Conservation (phyloP, 2,113 vertebrate genomes). For the Hystrix cristata region DNA sequence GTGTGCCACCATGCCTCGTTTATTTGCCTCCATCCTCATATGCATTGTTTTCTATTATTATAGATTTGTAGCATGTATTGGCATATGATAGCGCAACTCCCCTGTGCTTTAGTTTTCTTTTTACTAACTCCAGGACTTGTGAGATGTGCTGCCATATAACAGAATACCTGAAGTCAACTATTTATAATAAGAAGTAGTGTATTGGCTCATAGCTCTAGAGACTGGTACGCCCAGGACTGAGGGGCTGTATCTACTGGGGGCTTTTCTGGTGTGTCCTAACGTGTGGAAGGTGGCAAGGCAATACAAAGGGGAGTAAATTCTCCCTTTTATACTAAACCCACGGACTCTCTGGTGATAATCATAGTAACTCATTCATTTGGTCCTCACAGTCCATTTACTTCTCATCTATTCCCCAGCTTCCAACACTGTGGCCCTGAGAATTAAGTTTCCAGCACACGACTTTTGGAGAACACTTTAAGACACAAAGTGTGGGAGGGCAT, state of each 20-base stretch:
- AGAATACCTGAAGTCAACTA: not conserved
- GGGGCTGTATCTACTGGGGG: no score
- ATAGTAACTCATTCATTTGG: not conserved
- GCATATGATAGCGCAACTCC: not conserved
- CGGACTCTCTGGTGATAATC: not conserved
- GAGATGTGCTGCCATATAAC: not conserved
- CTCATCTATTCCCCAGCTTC: not conserved
- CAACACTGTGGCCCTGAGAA: not conserved
- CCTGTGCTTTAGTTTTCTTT: constrained; percentile 5
- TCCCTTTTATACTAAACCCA: not conserved
- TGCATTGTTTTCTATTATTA: not conserved
- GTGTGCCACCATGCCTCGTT: not conserved
- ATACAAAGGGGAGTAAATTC: not conserved
- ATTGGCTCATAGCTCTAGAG: not conserved
- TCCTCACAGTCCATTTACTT: not conserved
- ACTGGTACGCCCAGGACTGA: not conserved
- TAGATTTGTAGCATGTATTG: not conserved
- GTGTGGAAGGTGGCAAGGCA: not conserved
- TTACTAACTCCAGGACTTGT: constrained; percentile 18
- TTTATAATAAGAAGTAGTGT: not conserved
- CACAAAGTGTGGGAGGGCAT: not conserved
- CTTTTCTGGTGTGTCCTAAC: no score
- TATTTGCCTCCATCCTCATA: not conserved
- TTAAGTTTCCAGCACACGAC: not conserved
- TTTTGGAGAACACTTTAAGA: not conserved